Base-by-base conservation (phyloP, 53 echinoderm and acorn worm genomes). In the Echinometra lucunter region DNA sequence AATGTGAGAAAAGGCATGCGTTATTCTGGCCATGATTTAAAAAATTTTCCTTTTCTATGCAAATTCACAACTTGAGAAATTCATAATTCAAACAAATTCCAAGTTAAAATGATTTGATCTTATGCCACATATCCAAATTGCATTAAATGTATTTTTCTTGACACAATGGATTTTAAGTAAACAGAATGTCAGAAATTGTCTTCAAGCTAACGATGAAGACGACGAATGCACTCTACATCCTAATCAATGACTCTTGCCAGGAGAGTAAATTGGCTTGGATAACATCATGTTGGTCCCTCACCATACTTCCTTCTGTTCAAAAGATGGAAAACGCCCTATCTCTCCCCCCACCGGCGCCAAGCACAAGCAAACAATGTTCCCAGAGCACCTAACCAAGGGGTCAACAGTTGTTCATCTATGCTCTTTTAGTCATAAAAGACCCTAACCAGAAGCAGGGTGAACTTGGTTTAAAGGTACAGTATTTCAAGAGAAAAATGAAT, bases 361-460 rank as follows among this genome's bases (percentile, higher is more conserved):
- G 30, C 16, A 11, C 12, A 85, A 85, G 10, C 85, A n/a, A 85
- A n/a, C 49, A 85, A 85, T 85, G 85, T 85, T 47, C 49, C 83
- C 32, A 27, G 18, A 47, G 83, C 83, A n/a, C 83, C 80, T 80
- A 72, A 72, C 72, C 78, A 42, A 13, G 12, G 49, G 85, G 49
- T n/a, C 85, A 85, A 85, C 85, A 85, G 85, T 85, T 85, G 85
- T 85, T 85, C 47, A 12, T 10, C 85, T 49, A 85, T 49, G 49
- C 53, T 44, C n/a, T 85, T 63, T 85, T 85, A 85, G 85, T 85
- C 85, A 85, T 49, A n/a, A 45, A n/a, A 47, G 85, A 47, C 49
- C 85, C 27, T 49, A 6, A 47, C 49, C 12, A 49, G 44, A 27
- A 85, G 28, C 28, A 44, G 40, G 40, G 5, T n/a, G 12, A 85